phyloP scores from a whole-genome alignment of 2,888 invertebrate species.

The Globia sparganii region DNA sequence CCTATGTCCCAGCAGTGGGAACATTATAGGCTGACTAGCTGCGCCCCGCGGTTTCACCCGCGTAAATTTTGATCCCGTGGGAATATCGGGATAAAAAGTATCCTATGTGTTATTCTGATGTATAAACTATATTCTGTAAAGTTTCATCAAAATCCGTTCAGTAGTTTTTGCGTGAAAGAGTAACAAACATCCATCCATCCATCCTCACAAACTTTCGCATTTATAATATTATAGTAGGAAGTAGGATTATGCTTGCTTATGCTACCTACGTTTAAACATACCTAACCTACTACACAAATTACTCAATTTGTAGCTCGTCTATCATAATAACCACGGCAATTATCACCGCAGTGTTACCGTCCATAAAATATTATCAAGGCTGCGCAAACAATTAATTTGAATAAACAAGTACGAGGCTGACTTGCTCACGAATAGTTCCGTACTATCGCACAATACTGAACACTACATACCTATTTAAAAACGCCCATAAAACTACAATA shows the following conservation, averaged over 20 bases:
- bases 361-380: conserved; percentile 21
- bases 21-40: background rate
- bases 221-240: too few species aligned
- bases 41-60: too few species aligned
- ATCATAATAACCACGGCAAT: conserved; percentile 8
- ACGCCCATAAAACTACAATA: background rate
- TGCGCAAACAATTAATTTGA: conserved; percentile 16
- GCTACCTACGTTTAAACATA: background rate
- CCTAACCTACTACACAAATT: background rate
- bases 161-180: too few species aligned
- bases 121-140: too few species aligned
- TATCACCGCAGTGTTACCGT: conserved; percentile 1
- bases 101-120: too few species aligned
- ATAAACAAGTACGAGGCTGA: background rate
- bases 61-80: too few species aligned
- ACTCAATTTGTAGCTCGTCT: background rate
- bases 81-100: too few species aligned
- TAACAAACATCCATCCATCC: too few species aligned
- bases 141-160: too few species aligned
- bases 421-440: background rate
- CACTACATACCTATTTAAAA: background rate
- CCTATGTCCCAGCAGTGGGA: background rate
- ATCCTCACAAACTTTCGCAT: too few species aligned
- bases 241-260: background rate
- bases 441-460: background rate